These are phyloP conservation scores for Amphiprion percula DNA, from an alignment of 2,113 vertebrate genomes.

Conservation along the genomic window DNA sequence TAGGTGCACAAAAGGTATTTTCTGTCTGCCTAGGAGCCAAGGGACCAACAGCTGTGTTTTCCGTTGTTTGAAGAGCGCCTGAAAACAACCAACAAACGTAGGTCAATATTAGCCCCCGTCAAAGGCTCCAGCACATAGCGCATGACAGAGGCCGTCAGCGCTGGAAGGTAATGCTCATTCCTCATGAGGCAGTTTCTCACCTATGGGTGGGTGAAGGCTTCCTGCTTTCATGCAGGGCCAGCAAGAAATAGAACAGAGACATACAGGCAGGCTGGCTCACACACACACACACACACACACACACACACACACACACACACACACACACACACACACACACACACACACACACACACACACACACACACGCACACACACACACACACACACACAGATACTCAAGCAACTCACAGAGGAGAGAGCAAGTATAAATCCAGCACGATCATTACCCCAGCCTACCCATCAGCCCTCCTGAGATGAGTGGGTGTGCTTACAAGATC, in stretches of 20 bases:
- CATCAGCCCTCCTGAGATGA: conserved; percentile 85
- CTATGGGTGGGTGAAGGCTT: conserved; percentile 57
- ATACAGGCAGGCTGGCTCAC: conserved; percentile 34
- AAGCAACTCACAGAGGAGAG: conserved; percentile 12
- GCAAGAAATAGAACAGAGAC: conserved; percentile 53
- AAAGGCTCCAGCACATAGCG: conserved; percentile 51
- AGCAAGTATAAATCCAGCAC: conserved; percentile 71
- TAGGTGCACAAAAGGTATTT: conserved; percentile 68
- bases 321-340: neutral
- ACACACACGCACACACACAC: neutral
- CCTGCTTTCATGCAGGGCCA: conserved; percentile 68
- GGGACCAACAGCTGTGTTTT: conserved; percentile 69
- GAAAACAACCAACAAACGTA: conserved; percentile 62
- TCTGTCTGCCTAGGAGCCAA: conserved; percentile 49
- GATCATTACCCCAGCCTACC: conserved; percentile 82
- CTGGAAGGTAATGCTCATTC: conserved; percentile 68
- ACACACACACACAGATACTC: neutral
- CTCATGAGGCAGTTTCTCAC: conserved; percentile 53
- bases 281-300: neutral
- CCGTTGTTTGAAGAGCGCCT: conserved; percentile 65
- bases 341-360: neutral
- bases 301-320: conserved; percentile 3
- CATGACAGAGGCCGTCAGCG: conserved; percentile 71
- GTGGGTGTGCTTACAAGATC: conserved; percentile 84
- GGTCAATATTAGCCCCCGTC: conserved; percentile 71